Evolutionary conservation across 2,797 vertebrate genomes (phyloP).

Genomic region (Nyctibius grandis): DNA sequence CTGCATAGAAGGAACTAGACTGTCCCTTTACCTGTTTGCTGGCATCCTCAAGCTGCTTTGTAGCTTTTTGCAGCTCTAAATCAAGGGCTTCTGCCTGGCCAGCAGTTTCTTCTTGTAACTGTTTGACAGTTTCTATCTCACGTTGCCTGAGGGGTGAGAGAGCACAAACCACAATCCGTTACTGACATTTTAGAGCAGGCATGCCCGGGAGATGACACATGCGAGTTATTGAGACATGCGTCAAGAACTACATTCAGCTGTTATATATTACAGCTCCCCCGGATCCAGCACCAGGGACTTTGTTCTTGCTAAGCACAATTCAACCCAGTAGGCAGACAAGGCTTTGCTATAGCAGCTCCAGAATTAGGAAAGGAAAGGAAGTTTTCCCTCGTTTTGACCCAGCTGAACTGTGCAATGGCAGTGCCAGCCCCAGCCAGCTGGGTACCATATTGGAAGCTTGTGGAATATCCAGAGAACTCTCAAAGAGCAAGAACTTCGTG

Average conservation of each 20-base stretch:
- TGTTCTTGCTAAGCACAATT: background rate
- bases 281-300: background rate
- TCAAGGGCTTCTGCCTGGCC: conserved; percentile 61
- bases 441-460: background rate
- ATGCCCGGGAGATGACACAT: background rate
- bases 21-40: conserved; percentile 32
- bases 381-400: background rate
- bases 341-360: background rate
- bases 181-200: conserved; percentile 13
- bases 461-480: background rate
- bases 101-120: conserved; percentile 77
- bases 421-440: background rate
- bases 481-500: background rate
- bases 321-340: background rate
- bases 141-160: conserved; percentile 71
- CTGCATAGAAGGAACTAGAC: accelerated
- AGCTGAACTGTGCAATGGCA: background rate
- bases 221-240: accelerated
- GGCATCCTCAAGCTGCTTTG: background rate
- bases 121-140: conserved; percentile 81
- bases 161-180: conserved; percentile 51
- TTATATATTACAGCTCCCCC: background rate
- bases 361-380: background rate
- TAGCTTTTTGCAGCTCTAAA: conserved; percentile 20
- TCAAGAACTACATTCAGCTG: background rate